A percentile compares a stretch with the other conserved stretches of the same genome.
Evolutionary conservation across 2,797 vertebrate species (phyloP).

Genomic region (Cirrhinus mrigala): DNA sequence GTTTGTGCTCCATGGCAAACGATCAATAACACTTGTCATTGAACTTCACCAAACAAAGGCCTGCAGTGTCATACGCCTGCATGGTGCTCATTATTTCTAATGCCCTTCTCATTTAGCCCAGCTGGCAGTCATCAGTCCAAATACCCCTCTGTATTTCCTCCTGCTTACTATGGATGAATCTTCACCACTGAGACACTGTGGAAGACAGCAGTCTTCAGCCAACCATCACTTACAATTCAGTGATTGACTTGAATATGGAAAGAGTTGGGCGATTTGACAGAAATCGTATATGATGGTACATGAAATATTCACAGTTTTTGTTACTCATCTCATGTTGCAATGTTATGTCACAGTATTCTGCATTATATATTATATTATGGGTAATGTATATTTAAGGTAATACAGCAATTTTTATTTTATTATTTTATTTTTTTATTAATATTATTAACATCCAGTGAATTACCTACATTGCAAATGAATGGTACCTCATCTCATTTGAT

Average conservation of each 20-base stretch:
- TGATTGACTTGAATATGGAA: slow-evolving; percentile 40
- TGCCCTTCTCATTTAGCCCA: slow-evolving; percentile 11
- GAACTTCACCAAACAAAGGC: slow-evolving; percentile 11
- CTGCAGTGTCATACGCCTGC: background rate
- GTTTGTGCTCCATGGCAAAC: background rate
- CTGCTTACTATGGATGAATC: slow-evolving; percentile 28
- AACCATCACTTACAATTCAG: slow-evolving; percentile 38
- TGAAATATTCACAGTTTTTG: background rate
- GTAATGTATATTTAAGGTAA: background rate
- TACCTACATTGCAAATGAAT: background rate
- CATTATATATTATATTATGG: background rate
- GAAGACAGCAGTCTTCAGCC: background rate
- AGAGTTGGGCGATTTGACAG: background rate
- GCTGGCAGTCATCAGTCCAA: slow-evolving; percentile 47
- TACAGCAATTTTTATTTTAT: too few relatives aligned
- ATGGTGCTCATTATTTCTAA: slow-evolving; percentile 7
- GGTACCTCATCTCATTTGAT: background rate
- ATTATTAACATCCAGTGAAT: background rate
- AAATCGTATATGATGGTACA: background rate
- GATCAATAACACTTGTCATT: slow-evolving; percentile 25
- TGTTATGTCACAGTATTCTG: background rate
- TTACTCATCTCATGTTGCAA: background rate
- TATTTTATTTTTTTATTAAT: too few relatives aligned
- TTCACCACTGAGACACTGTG: background rate
- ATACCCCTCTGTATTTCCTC: slow-evolving; percentile 25